These are phyloP conservation scores for Neoaliturus tenellus DNA, from an alignment of 2,888 invertebrate genomes.

Conservation along the genomic window DNA sequence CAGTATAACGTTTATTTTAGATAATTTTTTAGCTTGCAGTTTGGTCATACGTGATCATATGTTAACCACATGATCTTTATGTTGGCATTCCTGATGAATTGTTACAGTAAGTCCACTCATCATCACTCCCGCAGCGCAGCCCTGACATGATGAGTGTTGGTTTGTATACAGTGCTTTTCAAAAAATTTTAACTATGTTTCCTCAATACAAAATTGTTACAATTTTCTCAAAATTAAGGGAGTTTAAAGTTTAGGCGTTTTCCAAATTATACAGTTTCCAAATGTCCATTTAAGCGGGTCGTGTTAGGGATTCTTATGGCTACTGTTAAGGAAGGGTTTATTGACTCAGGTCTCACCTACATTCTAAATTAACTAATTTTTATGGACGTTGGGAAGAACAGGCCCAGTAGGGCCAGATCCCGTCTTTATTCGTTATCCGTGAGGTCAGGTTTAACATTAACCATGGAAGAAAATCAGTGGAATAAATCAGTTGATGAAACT, in stretches of 20 bases:
- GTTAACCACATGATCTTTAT: neutral
- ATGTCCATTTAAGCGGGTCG: neutral
- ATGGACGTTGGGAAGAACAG: constrained; percentile 63
- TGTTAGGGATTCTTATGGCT: neutral
- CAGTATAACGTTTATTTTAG: no score
- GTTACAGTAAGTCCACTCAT: neutral
- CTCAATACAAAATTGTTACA: neutral
- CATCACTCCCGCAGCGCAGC: neutral
- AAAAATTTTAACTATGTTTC: neutral
- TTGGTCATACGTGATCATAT: no score
- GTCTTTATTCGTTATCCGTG: constrained; percentile 63
- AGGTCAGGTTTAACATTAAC: constrained; percentile 61
- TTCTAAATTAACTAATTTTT: neutral
- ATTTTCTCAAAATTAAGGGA: neutral
- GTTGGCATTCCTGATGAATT: neutral
- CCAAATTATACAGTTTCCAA: neutral
- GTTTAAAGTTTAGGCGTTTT: neutral
- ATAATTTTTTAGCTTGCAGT: no score
- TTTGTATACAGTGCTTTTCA: neutral
- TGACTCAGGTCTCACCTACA: constrained; percentile 18
- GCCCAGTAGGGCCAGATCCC: constrained; percentile 61
- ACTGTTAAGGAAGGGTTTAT: neutral
- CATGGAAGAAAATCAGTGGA: constrained; percentile 63
- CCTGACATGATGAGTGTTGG: neutral
- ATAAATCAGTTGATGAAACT: constrained; percentile 65